A percentile compares a stretch with the other conserved stretches of the same genome.
Evolutionary conservation across 2,113 vertebrate genomes (phyloP).

Genomic region (Lamprotornis superbus): DNA sequence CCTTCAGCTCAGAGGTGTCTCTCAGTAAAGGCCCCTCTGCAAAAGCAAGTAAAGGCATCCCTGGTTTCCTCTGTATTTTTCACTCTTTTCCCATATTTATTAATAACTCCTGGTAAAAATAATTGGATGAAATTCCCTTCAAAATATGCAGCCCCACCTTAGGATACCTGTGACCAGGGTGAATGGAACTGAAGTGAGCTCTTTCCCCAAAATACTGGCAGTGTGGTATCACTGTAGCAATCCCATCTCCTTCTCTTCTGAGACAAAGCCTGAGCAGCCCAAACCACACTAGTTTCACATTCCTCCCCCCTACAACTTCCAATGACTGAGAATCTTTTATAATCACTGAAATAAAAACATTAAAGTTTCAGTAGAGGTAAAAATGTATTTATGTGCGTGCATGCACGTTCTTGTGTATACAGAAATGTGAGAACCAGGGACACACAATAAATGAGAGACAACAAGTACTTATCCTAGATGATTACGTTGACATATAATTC

Average conservation of each 20-base stretch:
- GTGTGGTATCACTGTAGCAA: neutral
- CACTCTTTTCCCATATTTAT: neutral
- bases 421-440: neutral
- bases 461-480: neutral
- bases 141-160: neutral
- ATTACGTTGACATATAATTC: slow-evolving; percentile 27
- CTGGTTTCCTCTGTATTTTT: neutral
- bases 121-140: neutral
- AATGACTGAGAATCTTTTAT: neutral
- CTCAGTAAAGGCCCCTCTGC: neutral
- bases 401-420: neutral
- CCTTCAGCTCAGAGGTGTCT: slow-evolving; percentile 16
- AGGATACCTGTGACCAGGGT: neutral
- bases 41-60: neutral
- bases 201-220: neutral
- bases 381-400: neutral
- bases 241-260: neutral
- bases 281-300: neutral
- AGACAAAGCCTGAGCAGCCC: neutral
- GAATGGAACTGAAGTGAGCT: neutral
- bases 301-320: neutral
- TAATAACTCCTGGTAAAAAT: neutral
- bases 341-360: neutral
- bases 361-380: neutral
- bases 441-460: neutral